phyloP scores from a whole-genome alignment of 1,140 invertebrate genomes.

The Drosophila bocki region DNA sequence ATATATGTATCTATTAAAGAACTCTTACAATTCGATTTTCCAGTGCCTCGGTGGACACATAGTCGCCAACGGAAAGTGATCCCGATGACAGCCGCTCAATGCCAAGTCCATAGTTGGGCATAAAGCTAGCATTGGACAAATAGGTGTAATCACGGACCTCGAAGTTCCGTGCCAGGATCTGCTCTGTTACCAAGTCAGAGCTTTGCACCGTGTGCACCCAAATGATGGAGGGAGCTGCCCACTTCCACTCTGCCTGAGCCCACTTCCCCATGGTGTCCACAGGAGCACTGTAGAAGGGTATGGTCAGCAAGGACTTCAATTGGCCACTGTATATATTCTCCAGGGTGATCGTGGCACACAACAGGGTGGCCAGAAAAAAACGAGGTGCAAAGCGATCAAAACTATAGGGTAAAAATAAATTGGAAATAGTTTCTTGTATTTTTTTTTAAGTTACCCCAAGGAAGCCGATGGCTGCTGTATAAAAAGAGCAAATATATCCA shows the following conservation, averaged over 20 bases:
- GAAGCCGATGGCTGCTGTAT: conserved; percentile 78
- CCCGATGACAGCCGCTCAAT: conserved; percentile 72
- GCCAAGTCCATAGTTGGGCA: conserved; percentile 67
- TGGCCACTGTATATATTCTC: conserved; percentile 83
- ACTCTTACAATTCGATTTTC: conserved; percentile 65
- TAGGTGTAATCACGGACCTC: conserved; percentile 71
- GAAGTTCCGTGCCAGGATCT: conserved; percentile 63
- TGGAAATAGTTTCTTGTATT: not conserved
- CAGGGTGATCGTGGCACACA: conserved; percentile 78
- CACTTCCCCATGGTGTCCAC: conserved; percentile 75
- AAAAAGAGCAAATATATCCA: conserved; percentile 79
- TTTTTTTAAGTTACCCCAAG: not conserved
- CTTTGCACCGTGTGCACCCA: conserved; percentile 70
- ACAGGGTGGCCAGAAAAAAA: conserved; percentile 68
- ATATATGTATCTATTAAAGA: not conserved
- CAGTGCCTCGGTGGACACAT: conserved; percentile 61
- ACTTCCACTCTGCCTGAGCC: conserved; percentile 65
- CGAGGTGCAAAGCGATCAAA: conserved; percentile 64
- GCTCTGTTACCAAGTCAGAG: conserved; percentile 68
- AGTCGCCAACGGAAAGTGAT: conserved; percentile 67
- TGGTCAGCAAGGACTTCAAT: conserved; percentile 74
- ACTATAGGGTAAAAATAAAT: conserved; percentile 2
- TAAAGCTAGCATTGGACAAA: conserved; percentile 70
- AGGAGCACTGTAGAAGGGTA: conserved; percentile 66
- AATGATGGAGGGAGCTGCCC: conserved; percentile 76